Evolutionary conservation across 2,797 vertebrate species (phyloP), one percentile per base, ranked within the genome.

Genomic region (Periophthalmus magnuspinnatus): DNA sequence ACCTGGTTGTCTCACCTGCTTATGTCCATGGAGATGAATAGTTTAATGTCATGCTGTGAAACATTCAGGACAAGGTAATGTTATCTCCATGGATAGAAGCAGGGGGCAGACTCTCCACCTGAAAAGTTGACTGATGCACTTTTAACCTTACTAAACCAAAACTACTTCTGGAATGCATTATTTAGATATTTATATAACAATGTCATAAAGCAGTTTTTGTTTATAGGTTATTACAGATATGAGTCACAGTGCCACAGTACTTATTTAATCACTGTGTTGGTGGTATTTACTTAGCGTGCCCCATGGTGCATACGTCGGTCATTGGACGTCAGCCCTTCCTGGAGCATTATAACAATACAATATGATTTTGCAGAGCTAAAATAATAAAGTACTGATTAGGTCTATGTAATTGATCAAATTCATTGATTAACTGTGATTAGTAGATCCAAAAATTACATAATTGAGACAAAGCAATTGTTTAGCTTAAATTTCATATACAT

Each of bases 281-380:
- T 76, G 34, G 74, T 67, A 67, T 67, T 81, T 76, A 13, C 38
- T 58, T 65, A 72, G 72, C 68, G 17, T 69, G 52, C 62, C 72
- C 64, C 24, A 57, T n/a, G 63, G 62, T 71, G 74, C 62, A 71
- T 36, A 71, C 56, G 52, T 58, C 78, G 38, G 65, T 66, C 57
- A 69, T 56, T 56, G 57, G 41, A 66, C 71, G 50, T 71, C 66
- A 71, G 21, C 5, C 1, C 28, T 47, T 21, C 38, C 6, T 6
- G 41, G 22, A 38, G 41, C 38, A 63, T 41, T 41, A 24, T 45
- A 41, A 8, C 21, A 72, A 36, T 28, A 50, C 41, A 16, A 67
- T 70, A 45, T 64, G 64, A 16, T 52, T 72, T 69, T 28, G 62
- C 38, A 68, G 41, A 59, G 61, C 5, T 17, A 50, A 50, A 50